Evolutionary conservation across 2,797 vertebrate species (phyloP), one percentile per base, ranked within the genome.

Genomic region (Centroberyx gerrardi): DNA sequence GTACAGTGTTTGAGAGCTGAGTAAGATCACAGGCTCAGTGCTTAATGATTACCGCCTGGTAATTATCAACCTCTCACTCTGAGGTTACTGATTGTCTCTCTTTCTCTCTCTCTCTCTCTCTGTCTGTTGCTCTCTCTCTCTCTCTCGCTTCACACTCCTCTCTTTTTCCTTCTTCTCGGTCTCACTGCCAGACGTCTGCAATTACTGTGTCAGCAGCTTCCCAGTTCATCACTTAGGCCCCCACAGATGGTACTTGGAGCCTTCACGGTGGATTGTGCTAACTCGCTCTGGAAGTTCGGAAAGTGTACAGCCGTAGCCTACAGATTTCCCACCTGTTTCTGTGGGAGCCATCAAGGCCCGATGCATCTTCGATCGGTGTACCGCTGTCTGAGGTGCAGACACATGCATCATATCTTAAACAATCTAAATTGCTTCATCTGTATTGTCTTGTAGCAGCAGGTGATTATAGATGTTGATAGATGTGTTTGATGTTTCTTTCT

Each of bases 141-240:
- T 79, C 83, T 22, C 22, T 22, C 78, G 65, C 46, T 71, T 82
- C 74, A 69, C 76, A 73, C 78, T 71, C 33, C 42, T 63, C 67
- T 68, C 85, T 70, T 54, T 68, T 62, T 42, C 52, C 7, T 28
- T 65, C 87, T 54, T 66, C 79, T 80, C 68, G 62, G 68, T 51
- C 60, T 86, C 63, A 55, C 65, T 76, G 63, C 81, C 27, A 68
- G 60, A 83, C 70, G 80, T 68, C 81, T 84, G 77, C 75, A 87
- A 86, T 89, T 88, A 87, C 74, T 78, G 76, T 90, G 89, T 90
- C 89, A 86, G 78, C 68, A 71, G 76, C 80, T 84, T 82, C 71
- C 60, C 31, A 68, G 62, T 85, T 90, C 83, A 78, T 89, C 86
- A 84, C 65, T 78, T 82, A 84, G 52, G 38, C 81, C 80, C 58